Base-by-base conservation (phyloP, 2,888 invertebrate species). In the Acanthoscelides obtectus region DNA sequence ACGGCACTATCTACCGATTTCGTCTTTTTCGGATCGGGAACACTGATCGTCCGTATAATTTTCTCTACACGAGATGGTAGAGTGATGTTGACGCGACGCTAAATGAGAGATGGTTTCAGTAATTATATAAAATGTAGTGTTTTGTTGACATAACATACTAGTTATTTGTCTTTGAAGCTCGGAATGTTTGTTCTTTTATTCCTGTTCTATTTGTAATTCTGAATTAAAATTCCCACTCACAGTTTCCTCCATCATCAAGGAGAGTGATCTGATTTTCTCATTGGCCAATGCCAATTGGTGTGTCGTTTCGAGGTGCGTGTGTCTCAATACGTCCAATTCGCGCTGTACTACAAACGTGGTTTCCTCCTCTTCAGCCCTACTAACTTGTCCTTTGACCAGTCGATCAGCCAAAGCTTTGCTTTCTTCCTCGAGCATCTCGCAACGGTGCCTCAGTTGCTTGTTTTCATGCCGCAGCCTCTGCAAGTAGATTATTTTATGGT, bases 341-440 rank as follows among this genome's bases (percentile, higher is more conserved):
- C 98, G 89, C 82, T 94, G 94, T 1, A 93, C 89, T 1, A 92
- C 92, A 80, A 92, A 92, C 0, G 93, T 91, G 6, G 94, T 96
- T 86, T 98, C 98, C 77, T 97, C 97, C 73, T 98, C 97, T 84
- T 97, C 97, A 0, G 98, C 98, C 4, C 96, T 88, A 73, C 95
- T 96, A 66, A 98, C 96, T 86, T 99, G 99, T 1, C 96, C 97
- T 22, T 94, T 89, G 17, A 97, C 96, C 75, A 98, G 88, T 72
- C 96, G 89, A 85, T 97, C 97, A 0, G 99, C 99, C 73, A 99
- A 86, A 71, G 96, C 95, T 4, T 96, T 95, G 70, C 97, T 97
- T 83, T 96, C 96, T 70, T 94, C 96, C 86, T 99, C 99, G 71
- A 99, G 87, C 76, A 98, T 91, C 82, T 98, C 98, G 77, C 98